Evolutionary conservation across 2,888 invertebrate species (phyloP), one percentile per base, ranked within the genome.

Genomic region (Labia minor): DNA sequence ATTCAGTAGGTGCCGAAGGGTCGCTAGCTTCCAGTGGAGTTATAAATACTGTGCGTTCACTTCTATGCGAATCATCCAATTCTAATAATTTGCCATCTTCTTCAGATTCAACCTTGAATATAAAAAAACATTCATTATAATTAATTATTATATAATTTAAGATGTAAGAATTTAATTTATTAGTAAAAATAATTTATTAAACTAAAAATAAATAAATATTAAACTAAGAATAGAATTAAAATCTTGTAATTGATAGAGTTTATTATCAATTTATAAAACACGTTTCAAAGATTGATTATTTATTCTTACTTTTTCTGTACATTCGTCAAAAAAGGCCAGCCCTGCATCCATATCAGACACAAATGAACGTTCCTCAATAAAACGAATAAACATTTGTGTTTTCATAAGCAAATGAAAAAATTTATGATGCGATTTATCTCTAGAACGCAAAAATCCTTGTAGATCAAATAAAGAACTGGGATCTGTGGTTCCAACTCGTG

Each of bases 351-450:
- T 93, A 75, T 97, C 97, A n/a, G 95, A 95, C 0, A 97, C 95
- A 79, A 99, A 98, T 72, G 96, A 96, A 19, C 98, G 85, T 78
- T 99, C 99, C 78, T 99, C 98, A 70, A 99, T 97, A 78, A 99
- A 99, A 65, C 96, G 87, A 71, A 93, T 95, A 80, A 97, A 98
- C 90, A 95, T 94, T 80, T 98, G 97, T 0, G 97, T 98, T 73
- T 88, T 88, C 84, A 94, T 90, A 76, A 96, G 81, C 72, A 92
- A 82, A 33, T 86, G 85, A 80, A 90, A 97, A 82, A 97, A 97
- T 76, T 93, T 70, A 67, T 89, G 88, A 74, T 92, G 86, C 19
- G 88, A 81, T 84, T 92, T 93, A 77, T 96, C 96, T 65, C 95
- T 83, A 16, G 93, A 93, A 71, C 89, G 83, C 62, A 95, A 77